These are phyloP conservation scores for Elanoides forficatus DNA, from an alignment of 2,113 vertebrate genomes.

Conservation along the genomic window DNA sequence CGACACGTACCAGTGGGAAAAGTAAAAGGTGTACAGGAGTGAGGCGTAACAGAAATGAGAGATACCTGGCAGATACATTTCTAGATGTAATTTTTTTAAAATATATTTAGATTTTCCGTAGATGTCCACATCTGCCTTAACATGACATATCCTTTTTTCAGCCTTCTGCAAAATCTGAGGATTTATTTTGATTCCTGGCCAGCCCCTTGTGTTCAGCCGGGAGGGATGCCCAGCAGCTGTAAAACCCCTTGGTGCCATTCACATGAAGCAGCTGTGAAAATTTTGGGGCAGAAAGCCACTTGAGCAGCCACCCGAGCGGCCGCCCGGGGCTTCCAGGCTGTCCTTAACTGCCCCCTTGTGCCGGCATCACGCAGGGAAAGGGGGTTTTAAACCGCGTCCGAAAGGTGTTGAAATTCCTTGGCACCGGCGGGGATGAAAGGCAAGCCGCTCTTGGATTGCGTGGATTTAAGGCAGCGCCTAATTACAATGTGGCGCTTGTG, in stretches of 20 bases:
- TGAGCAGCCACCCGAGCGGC: not conserved
- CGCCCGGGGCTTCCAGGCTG: not conserved
- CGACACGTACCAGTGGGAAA: accelerated
- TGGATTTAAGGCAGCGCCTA: not conserved
- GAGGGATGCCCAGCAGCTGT: accelerated
- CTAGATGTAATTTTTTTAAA: not conserved
- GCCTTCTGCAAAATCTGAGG: not conserved
- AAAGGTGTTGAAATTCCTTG: not conserved
- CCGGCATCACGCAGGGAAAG: not conserved
- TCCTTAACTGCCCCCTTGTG: constrained; percentile 53
- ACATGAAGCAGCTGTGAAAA: not conserved
- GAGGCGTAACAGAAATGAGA: not conserved
- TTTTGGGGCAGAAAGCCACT: not conserved
- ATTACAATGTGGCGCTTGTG: not conserved
- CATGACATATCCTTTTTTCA: not conserved
- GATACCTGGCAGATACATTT: not conserved
- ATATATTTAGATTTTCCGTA: not conserved
- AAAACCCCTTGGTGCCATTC: accelerated
- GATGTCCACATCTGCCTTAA: not conserved
- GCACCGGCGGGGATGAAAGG: not conserved
- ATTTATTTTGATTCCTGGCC: accelerated
- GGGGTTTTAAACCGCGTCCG: not conserved
- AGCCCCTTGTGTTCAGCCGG: accelerated
- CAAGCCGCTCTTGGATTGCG: not conserved
- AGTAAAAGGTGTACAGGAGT: not conserved